These are phyloP conservation scores for Poeciliopsis paucimaculata DNA, from an alignment of 2,797 vertebrate genomes.

Conservation along the genomic window DNA sequence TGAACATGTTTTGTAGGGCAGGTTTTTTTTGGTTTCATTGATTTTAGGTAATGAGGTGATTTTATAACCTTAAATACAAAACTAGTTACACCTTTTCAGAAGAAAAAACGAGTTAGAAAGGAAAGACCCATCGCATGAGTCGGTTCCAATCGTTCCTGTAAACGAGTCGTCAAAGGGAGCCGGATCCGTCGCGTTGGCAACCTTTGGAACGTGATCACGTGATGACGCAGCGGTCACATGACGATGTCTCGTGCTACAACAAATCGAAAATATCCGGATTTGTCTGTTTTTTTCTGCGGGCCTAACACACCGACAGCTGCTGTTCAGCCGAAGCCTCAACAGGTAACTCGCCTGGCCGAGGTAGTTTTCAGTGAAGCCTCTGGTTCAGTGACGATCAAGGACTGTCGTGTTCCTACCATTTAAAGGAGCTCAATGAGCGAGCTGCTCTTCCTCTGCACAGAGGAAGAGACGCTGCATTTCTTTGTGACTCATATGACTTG, in stretches of 20 bases:
- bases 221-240: slow-evolving; percentile 59
- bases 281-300: background rate
- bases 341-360: slow-evolving; percentile 23
- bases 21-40: background rate
- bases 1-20: background rate
- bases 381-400: background rate
- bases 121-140: background rate
- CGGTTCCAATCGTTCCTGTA: background rate
- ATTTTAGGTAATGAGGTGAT: background rate
- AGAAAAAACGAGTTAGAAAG: background rate
- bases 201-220: slow-evolving; percentile 45
- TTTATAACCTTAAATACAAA: background rate
- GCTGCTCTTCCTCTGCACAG: slow-evolving; percentile 19
- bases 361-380: background rate
- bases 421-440: slow-evolving; percentile 22
- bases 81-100: background rate
- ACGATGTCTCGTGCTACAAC: slow-evolving; percentile 27
- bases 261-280: slow-evolving; percentile 4
- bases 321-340: background rate
- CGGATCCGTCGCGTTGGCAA: background rate
- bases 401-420: background rate
- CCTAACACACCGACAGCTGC: background rate
- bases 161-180: background rate
- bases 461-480: background rate
- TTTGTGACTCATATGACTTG: background rate